These are phyloP conservation scores for Caloenas nicobarica DNA, from an alignment of 2,113 vertebrate genomes.

Conservation along the genomic window DNA sequence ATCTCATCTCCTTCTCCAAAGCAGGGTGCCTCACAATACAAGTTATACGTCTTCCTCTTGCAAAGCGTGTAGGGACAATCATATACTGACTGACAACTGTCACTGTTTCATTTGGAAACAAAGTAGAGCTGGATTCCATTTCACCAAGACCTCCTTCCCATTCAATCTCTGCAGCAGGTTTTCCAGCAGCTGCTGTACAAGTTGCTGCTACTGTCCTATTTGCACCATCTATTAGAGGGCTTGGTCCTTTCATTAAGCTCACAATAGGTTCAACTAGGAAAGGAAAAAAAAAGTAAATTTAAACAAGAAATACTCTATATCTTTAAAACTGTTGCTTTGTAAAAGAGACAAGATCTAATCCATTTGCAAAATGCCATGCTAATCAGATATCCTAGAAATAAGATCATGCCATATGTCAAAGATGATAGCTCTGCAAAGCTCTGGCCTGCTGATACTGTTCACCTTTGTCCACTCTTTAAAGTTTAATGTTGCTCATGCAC, in stretches of 20 bases:
- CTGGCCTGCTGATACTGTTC: neutral
- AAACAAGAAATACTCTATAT: neutral
- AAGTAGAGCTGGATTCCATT: constrained; percentile 74
- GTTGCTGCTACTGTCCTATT: constrained; percentile 88
- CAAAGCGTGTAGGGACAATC: constrained; percentile 85
- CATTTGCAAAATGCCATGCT: neutral
- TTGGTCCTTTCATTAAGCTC: constrained; percentile 84
- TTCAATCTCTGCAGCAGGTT: constrained; percentile 87
- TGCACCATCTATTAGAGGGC: constrained; percentile 85
- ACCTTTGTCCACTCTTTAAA: neutral
- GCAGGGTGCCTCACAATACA: constrained; percentile 92
- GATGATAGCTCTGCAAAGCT: neutral
- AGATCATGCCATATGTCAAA: fast-evolving
- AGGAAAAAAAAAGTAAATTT: neutral
- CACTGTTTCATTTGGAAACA: constrained; percentile 86
- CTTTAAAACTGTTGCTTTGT: neutral
- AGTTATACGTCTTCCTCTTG: constrained; percentile 86
- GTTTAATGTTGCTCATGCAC: neutral
- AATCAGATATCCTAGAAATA: neutral
- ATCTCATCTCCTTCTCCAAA: constrained; percentile 86
- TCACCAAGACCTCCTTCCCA: constrained; percentile 91
- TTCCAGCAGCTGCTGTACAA: constrained; percentile 90
- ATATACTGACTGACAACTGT: constrained; percentile 84
- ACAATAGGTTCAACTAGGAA: constrained; percentile 91
- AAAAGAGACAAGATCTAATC: neutral